Base-by-base conservation (phyloP, 2,113 vertebrate genomes). In the Myiozetetes cayanensis region DNA sequence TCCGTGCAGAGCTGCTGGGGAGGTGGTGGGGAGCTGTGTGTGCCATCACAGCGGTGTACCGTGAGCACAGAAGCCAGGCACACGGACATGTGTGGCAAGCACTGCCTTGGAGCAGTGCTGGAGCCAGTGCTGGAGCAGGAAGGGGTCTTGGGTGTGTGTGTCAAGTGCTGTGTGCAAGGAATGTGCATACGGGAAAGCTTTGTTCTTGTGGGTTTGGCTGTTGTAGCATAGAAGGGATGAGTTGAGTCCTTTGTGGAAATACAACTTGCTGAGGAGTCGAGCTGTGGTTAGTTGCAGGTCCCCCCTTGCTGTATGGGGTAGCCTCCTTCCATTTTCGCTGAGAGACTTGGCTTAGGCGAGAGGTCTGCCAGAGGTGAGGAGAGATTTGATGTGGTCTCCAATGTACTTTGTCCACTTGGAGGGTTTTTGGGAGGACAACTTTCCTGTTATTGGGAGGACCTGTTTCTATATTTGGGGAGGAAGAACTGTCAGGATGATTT, bases 61-160 rank as follows among this genome's bases (percentile, higher is more conserved):
- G 37, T 1, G 11, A 30, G 52, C 2, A 6, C 8, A 6, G 53
- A n/a, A 78, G 41, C 28, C 1, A 2, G 44, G 27, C 41, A 68
- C 8, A 0, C 0, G 5, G 56, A 33, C 23, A 12, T 0, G 0
- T 39, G 4, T 75, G 79, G 33, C 33, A 52, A 43, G 11, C 41
- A 5, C 47, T 50, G 10, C 37, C 37, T 37, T 4, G 65, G 58
- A 50, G 56, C 58, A 52, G n/a, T n/a, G n/a, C n/a, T n/a, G n/a
- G n/a, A n/a, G 53, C 39, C 61, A 23, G 39, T 52, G 35, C 43
- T 58, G 37, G 33, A 62, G 71, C 33, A 56, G 25, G 13, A 27
- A 27, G 10, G 41, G 56, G 13, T 39, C 43, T 66, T 0, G 0
- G 20, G 10, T 12, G 39, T 12, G n/a, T 4, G 12, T 44, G 58